phyloP scores from a whole-genome alignment of 2,113 vertebrate genomes.

The Condylura cristata region DNA sequence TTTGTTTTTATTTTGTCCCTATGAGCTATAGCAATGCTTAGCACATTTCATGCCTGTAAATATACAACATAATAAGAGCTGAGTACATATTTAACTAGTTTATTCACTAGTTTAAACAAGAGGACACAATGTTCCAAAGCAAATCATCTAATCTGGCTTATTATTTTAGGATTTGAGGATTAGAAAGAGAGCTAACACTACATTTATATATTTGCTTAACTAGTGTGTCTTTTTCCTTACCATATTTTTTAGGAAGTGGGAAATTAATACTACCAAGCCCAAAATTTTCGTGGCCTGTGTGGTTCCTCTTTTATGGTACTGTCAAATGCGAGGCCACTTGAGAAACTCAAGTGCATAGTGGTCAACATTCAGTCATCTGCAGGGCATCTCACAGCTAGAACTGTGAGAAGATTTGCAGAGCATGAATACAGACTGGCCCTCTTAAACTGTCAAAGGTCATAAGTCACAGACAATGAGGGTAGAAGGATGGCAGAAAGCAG shows the following conservation, averaged over 20 bases:
- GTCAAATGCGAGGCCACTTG: background rate
- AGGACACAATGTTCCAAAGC: background rate
- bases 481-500: too few relatives aligned
- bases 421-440: background rate
- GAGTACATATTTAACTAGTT: background rate
- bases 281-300: background rate
- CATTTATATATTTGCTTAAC: background rate
- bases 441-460: background rate
- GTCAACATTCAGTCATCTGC: too few relatives aligned
- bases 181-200: background rate
- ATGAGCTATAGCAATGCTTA: background rate
- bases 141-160: background rate
- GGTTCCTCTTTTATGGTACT: background rate
- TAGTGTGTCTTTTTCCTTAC: background rate
- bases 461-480: too few relatives aligned
- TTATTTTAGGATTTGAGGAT: background rate
- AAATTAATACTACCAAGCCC: background rate
- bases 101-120: background rate
- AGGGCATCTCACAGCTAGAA: background rate
- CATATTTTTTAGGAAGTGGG: background rate
- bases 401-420: background rate
- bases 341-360: too few relatives aligned
- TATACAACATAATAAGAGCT: background rate
- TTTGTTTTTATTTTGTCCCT: background rate
- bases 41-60: background rate